These are phyloP conservation scores for Daphoenositta chrysoptera DNA, from an alignment of 2,113 vertebrate species.

Conservation along the genomic window DNA sequence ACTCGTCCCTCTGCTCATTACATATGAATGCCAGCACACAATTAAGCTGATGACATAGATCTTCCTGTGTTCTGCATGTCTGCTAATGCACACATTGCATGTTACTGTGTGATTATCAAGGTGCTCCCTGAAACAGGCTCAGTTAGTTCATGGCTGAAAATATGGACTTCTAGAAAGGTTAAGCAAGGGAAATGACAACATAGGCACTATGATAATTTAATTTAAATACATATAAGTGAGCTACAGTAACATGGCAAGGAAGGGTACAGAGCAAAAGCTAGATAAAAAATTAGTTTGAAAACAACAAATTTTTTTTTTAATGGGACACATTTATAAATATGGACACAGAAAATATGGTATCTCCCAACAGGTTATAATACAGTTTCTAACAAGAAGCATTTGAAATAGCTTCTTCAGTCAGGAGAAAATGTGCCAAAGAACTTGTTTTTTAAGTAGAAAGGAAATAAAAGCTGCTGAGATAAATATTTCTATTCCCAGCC, in stretches of 20 bases:
- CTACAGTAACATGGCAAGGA: not conserved
- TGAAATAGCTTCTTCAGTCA: not conserved
- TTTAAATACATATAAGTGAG: not conserved
- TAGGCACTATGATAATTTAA: not conserved
- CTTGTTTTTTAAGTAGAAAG: not conserved
- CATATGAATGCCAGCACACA: not conserved
- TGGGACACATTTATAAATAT: not conserved
- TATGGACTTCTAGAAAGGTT: not conserved
- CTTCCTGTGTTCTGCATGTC: not conserved
- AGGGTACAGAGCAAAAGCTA: not conserved
- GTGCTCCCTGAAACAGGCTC: not conserved
- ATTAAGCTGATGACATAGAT: not conserved
- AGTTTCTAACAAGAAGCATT: not conserved
- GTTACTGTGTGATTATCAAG: not conserved
- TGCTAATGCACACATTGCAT: not conserved
- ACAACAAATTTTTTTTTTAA: not conserved
- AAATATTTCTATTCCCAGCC: not conserved
- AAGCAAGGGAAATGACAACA: not conserved
- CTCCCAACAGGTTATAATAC: not conserved
- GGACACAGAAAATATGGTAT: not conserved
- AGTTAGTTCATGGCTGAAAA: not conserved
- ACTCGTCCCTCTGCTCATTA: fast-evolving
- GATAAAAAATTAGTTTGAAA: not conserved
- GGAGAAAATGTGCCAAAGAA: not conserved
- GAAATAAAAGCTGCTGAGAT: not conserved